Evolutionary conservation across 2,113 vertebrate species (phyloP), one percentile per base, ranked within the genome.

Genomic region (Oreochromis spilurus): DNA sequence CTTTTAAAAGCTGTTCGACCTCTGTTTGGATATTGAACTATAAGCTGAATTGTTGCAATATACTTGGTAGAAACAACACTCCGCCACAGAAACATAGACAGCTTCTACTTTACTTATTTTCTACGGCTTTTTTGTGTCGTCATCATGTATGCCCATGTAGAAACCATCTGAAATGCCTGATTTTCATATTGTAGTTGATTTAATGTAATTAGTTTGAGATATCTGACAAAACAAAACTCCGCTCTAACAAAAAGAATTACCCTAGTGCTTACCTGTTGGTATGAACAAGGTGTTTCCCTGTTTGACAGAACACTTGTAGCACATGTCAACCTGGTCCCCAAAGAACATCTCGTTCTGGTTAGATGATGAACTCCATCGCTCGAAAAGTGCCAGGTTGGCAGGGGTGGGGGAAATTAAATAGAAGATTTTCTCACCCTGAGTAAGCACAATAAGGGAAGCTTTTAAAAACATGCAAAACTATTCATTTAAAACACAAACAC

Each of bases 311-410:
- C 98, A 99, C 70, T 96, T 97, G 95, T 98, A 99, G 95, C 98
- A 99, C 95, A 97, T 97, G 88, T 99, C 98, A 84, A 97, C 98
- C 88, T 98, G 98, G 93, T 99, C 98, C 36, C 97, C 98, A 91
- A 98, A 99, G 87, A 99, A 99, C 96, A 98, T 97, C 94, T 99
- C 98, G 70, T 97, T 98, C 96, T 99, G 98, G 95, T 97, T 98
- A 53, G 97, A 96, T 7, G 98, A 98, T 53, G 98, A 97, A 94
- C 96, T 98, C 98, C 98, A 99, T 43, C 97, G 95, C 89, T 99
- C 98, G 94, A 98, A 99, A 83, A 98, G 96, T 26, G 97, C 96
- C 92, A 99, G 89, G 86, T 99, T 99, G 83, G 97, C 97, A 81
- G 95, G 85, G 16, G 97, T 98, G 45, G 98, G 98, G 17, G 97